Evolutionary conservation across 2,797 vertebrate species (phyloP).

Genomic region (Megalops cyprinoides): DNA sequence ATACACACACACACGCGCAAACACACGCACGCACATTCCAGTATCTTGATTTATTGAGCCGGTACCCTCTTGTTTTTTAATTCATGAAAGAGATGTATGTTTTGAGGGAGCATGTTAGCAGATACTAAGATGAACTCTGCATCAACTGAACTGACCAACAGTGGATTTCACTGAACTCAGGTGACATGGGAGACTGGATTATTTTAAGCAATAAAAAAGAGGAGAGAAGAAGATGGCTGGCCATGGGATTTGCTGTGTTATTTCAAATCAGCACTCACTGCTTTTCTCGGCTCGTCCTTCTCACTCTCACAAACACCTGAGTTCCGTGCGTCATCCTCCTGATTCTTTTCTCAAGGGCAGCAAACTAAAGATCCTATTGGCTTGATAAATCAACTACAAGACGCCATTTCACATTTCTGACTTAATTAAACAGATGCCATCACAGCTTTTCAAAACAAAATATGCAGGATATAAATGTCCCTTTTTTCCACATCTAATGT

Average conservation of each 20-base stretch:
- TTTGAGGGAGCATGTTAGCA: background rate
- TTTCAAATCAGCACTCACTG: slow-evolving; percentile 19
- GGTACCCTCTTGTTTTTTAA: slow-evolving; percentile 2
- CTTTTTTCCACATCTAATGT: slow-evolving; percentile 9
- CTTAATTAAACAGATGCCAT: slow-evolving; percentile 31
- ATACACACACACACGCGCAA: background rate
- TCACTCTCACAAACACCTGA: slow-evolving; percentile 26
- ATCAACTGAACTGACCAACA: background rate
- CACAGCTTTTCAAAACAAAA: slow-evolving; percentile 15
- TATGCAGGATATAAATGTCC: slow-evolving; percentile 14
- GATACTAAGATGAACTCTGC: background rate
- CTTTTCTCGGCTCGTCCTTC: slow-evolving; percentile 24
- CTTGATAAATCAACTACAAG: slow-evolving; percentile 33
- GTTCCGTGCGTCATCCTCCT: slow-evolving; percentile 32
- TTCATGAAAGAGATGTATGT: slow-evolving; percentile 20
- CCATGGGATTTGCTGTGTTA: slow-evolving; percentile 14
- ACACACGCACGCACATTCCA: background rate
- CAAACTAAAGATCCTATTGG: slow-evolving; percentile 27
- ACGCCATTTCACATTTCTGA: slow-evolving; percentile 24
- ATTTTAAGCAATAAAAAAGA: slow-evolving; percentile 17
- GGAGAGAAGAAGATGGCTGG: slow-evolving; percentile 8
- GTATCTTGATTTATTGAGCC: background rate
- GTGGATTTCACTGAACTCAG: slow-evolving; percentile 20
- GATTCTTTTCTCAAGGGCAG: slow-evolving; percentile 34
- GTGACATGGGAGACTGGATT: slow-evolving; percentile 7